These are phyloP conservation scores for Rhineura floridana DNA, from an alignment of 2,113 vertebrate genomes.

Conservation along the genomic window DNA sequence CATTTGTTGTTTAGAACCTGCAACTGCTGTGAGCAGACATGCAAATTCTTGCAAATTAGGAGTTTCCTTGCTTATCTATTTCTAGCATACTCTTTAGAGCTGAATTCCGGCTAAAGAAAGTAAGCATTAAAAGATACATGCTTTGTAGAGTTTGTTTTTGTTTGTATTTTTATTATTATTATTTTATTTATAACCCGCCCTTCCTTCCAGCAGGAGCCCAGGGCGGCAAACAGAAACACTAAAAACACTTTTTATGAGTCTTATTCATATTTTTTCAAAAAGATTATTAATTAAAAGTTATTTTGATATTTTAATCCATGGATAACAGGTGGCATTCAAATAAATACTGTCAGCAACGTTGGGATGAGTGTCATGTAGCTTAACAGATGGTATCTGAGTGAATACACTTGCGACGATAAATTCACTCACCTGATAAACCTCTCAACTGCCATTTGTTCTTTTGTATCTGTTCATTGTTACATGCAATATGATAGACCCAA, in stretches of 20 bases:
- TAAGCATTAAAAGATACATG: neutral
- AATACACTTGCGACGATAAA: conserved; percentile 30
- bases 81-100: neutral
- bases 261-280: conserved; percentile 11
- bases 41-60: neutral
- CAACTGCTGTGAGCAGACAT: neutral
- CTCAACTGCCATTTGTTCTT: conserved; percentile 23
- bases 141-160: neutral
- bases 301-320: conserved; percentile 25
- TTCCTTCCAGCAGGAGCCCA: too few relatives aligned
- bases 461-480: conserved; percentile 16
- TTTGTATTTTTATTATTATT: too few relatives aligned
- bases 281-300: neutral
- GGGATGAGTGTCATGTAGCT: conserved; percentile 20
- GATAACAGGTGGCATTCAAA: conserved; percentile 55
- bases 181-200: too few relatives aligned
- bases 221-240: too few relatives aligned
- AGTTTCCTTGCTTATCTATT: neutral
- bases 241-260: too few relatives aligned
- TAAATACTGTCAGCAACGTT: conserved; percentile 31
- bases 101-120: neutral
- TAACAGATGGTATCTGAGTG: conserved; percentile 39
- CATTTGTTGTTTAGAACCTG: neutral
- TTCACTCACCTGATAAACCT: conserved; percentile 36
- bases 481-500: neutral